A percentile compares a stretch with the other conserved stretches of the same genome.
Conservation (phyloP, 2,888 invertebrate genomes). For the Sinopyrophorus schimmeli region DNA sequence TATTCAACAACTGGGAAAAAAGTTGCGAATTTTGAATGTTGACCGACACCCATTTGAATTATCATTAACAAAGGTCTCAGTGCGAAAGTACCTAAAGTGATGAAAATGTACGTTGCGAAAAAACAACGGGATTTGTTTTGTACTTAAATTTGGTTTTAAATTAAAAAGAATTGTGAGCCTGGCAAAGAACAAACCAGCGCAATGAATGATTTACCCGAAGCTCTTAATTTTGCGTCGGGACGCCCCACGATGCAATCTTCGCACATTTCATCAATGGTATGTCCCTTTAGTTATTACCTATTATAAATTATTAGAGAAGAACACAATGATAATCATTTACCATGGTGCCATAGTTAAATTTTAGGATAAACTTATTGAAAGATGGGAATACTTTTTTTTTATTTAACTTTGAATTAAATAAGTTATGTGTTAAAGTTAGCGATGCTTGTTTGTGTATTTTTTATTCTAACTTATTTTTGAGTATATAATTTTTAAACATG, state of each 20-base stretch:
- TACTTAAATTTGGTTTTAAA: neutral
- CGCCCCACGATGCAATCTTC: conserved; percentile 35
- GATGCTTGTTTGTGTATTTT: no score
- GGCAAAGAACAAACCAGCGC: neutral
- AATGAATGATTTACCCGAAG: conserved; percentile 46
- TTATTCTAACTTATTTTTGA: no score
- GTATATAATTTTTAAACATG: no score
- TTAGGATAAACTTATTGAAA: no score
- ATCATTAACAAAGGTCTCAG: neutral
- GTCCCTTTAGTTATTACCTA: conserved; percentile 18
- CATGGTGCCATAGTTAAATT: no score
- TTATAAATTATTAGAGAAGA: no score
- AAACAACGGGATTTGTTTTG: no score
- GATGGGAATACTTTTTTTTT: no score
- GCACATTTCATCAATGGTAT: conserved; percentile 40
- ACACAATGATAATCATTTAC: no score
- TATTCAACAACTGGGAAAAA: neutral
- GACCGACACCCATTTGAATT: conserved; percentile 5
- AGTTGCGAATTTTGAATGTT: neutral
- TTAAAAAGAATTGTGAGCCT: neutral
- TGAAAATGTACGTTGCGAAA: conserved; percentile 2
- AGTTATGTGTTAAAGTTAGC: no score
- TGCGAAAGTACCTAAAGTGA: neutral
- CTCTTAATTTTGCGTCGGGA: conserved; percentile 43
- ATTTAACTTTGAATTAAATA: no score